Evolutionary conservation across 1,140 invertebrate species (phyloP), one percentile per base, ranked within the genome.

Genomic region (Saccostrea glomerata): DNA sequence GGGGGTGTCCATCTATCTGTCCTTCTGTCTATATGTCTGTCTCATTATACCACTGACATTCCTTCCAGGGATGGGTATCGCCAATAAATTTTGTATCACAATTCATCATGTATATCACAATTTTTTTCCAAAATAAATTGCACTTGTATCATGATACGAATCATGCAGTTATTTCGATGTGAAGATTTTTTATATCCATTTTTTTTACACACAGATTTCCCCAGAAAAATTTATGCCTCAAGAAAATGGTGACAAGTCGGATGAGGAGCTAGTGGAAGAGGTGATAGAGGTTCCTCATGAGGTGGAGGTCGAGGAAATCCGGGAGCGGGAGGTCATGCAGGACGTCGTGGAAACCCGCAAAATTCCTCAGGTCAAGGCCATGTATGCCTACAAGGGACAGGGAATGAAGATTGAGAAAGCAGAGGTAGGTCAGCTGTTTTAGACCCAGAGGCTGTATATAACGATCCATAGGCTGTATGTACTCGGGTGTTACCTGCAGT

Each of bases 311-410:
- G 98, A 99, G 92, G 98, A 98, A 94, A 96, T 97, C 2, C 96
- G 98, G 0, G 98, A 98, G 93, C 96, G 97, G 88, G 96, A 98
- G 23, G 98, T 98, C 92, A 96, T 97, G 85, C 96, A 97, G 90
- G 97, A 97, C 7, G 97, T 98, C 0, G 96, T 97, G 0, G 98
- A 99, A 94, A 97, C 98, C 90, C 96, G 97, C 87, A 96, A 97
- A 88, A 97, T 99, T 13, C 98, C 98, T 0, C 98, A 99, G 96
- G 98, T 99, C 23, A 97, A 95, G 87, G 96, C 96, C 73, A 95
- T 98, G 36, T 99, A 99, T 95, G 96, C 97, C 3, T 99, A 99
- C 96, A 97, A 96, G 90, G 98, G 98, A 0, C 98, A 99, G 93
- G 98, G 99, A 95, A 91, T 93, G 84, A 96, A 97, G 36, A 98